Base-by-base conservation (phyloP, 2,797 vertebrate genomes). In the Rhinogobio ventralis region DNA sequence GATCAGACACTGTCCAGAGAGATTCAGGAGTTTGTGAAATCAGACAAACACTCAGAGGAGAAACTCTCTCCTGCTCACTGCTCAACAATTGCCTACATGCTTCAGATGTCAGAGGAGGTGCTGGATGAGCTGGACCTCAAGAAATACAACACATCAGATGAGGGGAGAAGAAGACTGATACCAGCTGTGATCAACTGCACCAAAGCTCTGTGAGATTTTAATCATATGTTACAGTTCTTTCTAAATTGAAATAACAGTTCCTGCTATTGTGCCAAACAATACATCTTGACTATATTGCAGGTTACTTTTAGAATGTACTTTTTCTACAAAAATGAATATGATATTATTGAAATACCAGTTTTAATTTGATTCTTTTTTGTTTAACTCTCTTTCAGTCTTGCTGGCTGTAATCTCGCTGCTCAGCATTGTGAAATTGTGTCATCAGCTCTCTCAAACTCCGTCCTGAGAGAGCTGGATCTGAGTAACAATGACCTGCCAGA, bases 131-230 rank as follows among this genome's bases (percentile, higher is more conserved):
- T 68, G 19, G 33, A 68, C 66, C 33, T 39, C 19, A 68, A 39
- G 33, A 68, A 68, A 39, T 68, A 68, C 19, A 68, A 68, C 66
- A 68, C 66, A 23, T 67, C 64, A 67, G 39, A 42, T 42, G 39
- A 42, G 9, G 39, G 39, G 2, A 42, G 39, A 42, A 42, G 39
- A 10, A 9, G 39, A 15, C 64, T 67, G 4, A 36, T 67, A 39
- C 33, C 66, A 67, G 33, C 19, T 23, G 33, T 67, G 66, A 6
- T 23, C 9, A 67, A 71, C 39, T 46, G 68, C 13, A 17, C 1
- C 0, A 72, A 72, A 72, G 69, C 42, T 0, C 14, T 72, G 69
- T 72, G 11, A 72, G 69, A 9, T 2, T 14, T 45, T 23, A 39
- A 23, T 33, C 1, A 20, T 6, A 1, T 33, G 7, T 66, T 66